A percentile compares a stretch with the other conserved stretches of the same genome.
phyloP scores from a whole-genome alignment of 2,888 invertebrate genomes.

The Periphyllus acericola region DNA sequence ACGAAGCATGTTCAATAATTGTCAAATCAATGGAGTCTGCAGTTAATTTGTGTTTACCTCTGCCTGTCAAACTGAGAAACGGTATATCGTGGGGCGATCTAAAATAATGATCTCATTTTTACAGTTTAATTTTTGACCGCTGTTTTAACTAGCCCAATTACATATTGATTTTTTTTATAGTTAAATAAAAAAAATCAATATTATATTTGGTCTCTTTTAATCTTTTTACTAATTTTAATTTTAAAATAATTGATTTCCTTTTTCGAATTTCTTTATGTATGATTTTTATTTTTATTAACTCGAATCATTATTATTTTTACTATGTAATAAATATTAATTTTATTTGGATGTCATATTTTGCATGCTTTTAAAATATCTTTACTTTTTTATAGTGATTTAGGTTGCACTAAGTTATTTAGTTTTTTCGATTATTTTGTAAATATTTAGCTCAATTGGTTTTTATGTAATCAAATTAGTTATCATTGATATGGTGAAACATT shows the following conservation, averaged over 20 bases:
- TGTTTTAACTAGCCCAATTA: constrained; percentile 12
- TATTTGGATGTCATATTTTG: neutral
- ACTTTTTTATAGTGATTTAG: neutral
- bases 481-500: neutral
- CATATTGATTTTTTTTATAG: constrained; percentile 7
- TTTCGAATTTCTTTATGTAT: neutral
- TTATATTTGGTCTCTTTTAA: neutral
- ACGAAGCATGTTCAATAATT: constrained; percentile 73
- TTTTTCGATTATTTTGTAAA: neutral
- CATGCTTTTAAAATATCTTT: neutral
- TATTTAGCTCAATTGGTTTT: neutral
- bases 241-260: neutral
- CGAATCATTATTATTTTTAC: neutral
- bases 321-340: neutral
- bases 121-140: constrained; percentile 15
- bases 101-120: constrained; percentile 56
- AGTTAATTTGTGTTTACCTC: constrained; percentile 77
- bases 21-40: constrained; percentile 84
- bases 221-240: neutral
- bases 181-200: constrained; percentile 11
- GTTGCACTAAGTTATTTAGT: neutral
- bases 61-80: constrained; percentile 86
- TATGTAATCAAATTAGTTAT: neutral
- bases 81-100: constrained; percentile 84
- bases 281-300: neutral